Percentiles rank a stretch among this genome's conserved stretches.
Conservation (phyloP, 2,888 invertebrate genomes). For the Acleris laterana region DNA sequence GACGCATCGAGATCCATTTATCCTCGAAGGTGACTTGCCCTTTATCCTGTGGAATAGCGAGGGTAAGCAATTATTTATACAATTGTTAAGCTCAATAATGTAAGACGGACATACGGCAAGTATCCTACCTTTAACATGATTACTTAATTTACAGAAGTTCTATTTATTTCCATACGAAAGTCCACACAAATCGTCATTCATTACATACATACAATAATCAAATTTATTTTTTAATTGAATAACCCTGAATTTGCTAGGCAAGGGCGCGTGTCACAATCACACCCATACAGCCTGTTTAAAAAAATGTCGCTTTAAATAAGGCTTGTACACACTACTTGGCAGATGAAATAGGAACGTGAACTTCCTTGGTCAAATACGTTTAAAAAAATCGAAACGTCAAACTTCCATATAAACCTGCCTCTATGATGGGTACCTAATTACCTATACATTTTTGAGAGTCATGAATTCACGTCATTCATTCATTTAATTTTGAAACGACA, state of each 20-base stretch:
- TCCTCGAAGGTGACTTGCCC: constrained; percentile 95
- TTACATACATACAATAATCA: constrained; percentile 40
- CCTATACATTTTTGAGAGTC: too few relatives aligned
- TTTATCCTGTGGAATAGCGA: constrained; percentile 85
- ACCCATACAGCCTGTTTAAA: constrained; percentile 14
- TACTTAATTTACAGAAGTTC: constrained; percentile 42
- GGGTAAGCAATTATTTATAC: constrained; percentile 37
- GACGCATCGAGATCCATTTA: constrained; percentile 98
- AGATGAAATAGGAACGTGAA: not conserved
- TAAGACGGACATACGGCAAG: constrained; percentile 2
- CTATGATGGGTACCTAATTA: too few relatives aligned
- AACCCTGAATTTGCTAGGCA: constrained; percentile 20
- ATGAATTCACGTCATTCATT: too few relatives aligned
- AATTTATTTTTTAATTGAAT: constrained; percentile 23
- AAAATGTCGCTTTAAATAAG: not conserved
- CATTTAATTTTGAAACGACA: not conserved
- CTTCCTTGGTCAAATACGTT: not conserved
- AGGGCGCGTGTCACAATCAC: not conserved
- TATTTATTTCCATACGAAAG: constrained; percentile 45
- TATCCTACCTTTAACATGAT: constrained; percentile 62
- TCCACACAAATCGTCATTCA: constrained; percentile 45
- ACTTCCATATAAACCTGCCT: too few relatives aligned
- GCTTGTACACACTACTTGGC: not conserved
- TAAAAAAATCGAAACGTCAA: constrained; percentile 7
- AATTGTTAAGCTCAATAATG: not conserved